Evolutionary conservation across 2,113 vertebrate genomes (phyloP).

Genomic region (Elephantulus edwardii): DNA sequence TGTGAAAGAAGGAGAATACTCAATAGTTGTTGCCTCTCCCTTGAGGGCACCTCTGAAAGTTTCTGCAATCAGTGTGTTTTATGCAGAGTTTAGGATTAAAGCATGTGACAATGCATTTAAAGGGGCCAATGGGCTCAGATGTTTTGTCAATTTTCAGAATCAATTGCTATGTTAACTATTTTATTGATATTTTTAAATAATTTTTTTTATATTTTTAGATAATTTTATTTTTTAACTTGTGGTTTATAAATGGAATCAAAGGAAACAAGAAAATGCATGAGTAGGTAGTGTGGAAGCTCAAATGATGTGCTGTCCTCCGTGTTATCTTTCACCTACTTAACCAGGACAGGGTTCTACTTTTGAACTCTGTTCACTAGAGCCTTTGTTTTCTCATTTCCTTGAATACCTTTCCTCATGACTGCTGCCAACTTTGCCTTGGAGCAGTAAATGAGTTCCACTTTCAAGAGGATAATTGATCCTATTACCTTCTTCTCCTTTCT

Average conservation of each 20-base stretch:
- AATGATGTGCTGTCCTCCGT: too few species aligned
- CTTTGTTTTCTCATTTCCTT: not conserved
- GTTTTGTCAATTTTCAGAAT: too few species aligned
- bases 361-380: not conserved
- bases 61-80: not conserved
- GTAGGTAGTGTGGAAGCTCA: not conserved
- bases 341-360: not conserved
- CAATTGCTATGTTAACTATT: not conserved
- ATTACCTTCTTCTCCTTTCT: not conserved
- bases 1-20: not conserved
- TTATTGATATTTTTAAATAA: not conserved
- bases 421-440: not conserved
- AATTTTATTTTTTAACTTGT: not conserved
- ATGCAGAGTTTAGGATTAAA: not conserved
- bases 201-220: not conserved
- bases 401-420: not conserved
- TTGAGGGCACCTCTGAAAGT: not conserved
- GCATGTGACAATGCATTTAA: not conserved
- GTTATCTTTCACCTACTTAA: not conserved
- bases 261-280: too few species aligned
- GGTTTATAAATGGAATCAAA: not conserved
- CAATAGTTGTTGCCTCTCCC: not conserved
- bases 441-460: not conserved
- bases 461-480: not conserved
- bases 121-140: not conserved